A percentile compares a stretch with the other conserved stretches of the same genome.
Conservation (phyloP, 2,797 vertebrate genomes). For the Coluber constrictor region DNA sequence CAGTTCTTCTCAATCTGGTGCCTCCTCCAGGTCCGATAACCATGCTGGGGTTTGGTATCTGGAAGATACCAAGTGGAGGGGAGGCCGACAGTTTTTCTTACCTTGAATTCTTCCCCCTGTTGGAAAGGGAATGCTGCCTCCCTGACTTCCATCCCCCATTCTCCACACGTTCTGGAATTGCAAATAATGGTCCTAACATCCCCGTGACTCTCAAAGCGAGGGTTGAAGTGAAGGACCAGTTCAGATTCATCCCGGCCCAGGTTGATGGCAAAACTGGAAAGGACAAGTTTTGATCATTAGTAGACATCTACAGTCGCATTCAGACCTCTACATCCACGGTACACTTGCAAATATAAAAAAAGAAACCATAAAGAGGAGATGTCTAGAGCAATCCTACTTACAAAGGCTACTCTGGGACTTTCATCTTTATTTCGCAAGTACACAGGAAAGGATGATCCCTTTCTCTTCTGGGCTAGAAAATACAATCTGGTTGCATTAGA, state of each 20-base stretch:
- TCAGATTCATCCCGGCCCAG: slow-evolving; percentile 67
- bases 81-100: slow-evolving; percentile 38
- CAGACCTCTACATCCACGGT: background rate
- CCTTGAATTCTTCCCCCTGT: slow-evolving; percentile 62
- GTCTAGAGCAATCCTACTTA: background rate
- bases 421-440: background rate
- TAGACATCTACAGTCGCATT: background rate
- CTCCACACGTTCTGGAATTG: slow-evolving; percentile 65
- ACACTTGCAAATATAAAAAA: background rate
- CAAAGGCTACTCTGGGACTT: background rate
- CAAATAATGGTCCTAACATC: slow-evolving; percentile 68
- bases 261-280: slow-evolving; percentile 68
- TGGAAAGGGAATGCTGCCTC: slow-evolving; percentile 71
- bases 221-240: slow-evolving; percentile 74
- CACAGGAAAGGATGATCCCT: background rate
- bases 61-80: background rate
- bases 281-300: background rate
- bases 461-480: background rate
- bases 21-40: background rate
- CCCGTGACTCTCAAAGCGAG: slow-evolving; percentile 64
- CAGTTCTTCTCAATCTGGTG: background rate
- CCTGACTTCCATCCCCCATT: slow-evolving; percentile 65
- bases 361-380: background rate
- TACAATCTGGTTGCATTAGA: background rate
- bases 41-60: background rate